Conservation (phyloP, 2,888 invertebrate species). For the Julus scanicus region DNA sequence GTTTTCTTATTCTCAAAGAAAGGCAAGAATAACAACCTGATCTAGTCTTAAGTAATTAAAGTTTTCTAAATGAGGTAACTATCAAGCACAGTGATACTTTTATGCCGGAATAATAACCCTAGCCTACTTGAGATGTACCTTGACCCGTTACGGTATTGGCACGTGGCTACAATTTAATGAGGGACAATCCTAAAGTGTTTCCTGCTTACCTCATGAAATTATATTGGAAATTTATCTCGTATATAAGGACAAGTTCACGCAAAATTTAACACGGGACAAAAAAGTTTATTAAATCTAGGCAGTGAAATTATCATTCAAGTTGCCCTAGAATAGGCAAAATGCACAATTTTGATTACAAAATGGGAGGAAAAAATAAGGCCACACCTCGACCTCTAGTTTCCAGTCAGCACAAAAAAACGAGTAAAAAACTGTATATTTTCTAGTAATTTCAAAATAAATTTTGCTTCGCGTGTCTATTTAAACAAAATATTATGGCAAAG, state of each 20-base stretch:
- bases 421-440: neutral
- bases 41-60: slow-evolving; percentile 7
- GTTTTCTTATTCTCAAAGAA: neutral
- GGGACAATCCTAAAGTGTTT: neutral
- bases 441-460: slow-evolving; percentile 25
- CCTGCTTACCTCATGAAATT: slow-evolving; percentile 32
- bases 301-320: slow-evolving; percentile 6
- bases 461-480: neutral
- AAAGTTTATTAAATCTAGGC: slow-evolving; percentile 26
- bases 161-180: slow-evolving; percentile 5
- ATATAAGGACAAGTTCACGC: slow-evolving; percentile 10
- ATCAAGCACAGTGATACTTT: neutral
- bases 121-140: slow-evolving; percentile 20
- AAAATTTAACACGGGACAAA: neutral
- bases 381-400: neutral
- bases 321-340: neutral
- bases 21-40: neutral
- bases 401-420: too few species aligned
- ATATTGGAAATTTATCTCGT: slow-evolving; percentile 20
- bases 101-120: neutral
- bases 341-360: neutral
- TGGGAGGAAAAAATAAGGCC: neutral
- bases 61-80: slow-evolving; percentile 17
- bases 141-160: slow-evolving; percentile 23
- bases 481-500: neutral